phyloP scores from a whole-genome alignment of 2,888 invertebrate species.

The Mesochorus sp. region DNA sequence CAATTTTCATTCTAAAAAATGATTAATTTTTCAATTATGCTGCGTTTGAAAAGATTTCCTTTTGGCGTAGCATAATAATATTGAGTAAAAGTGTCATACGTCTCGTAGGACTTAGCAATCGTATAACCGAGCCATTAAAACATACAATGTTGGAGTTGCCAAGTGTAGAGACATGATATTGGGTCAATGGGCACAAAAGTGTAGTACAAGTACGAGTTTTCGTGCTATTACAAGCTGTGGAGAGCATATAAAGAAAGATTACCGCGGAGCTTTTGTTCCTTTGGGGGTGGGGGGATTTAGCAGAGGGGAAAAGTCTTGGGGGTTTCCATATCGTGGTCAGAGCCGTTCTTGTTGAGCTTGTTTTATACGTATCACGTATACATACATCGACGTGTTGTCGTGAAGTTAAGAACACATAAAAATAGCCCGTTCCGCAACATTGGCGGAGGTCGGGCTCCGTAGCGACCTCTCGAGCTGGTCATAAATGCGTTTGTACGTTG shows the following conservation, averaged over 20 bases:
- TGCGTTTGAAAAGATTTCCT: too few relatives aligned
- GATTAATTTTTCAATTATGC: too few relatives aligned
- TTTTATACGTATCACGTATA: neutral
- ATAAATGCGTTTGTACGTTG: constrained; percentile 46
- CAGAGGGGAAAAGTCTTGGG: neutral
- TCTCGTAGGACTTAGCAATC: too few relatives aligned
- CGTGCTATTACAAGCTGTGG: constrained; percentile 9
- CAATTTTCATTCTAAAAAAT: too few relatives aligned
- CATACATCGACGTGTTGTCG: constrained; percentile 15
- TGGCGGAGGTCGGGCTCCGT: constrained; percentile 31
- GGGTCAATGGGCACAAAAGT: neutral
- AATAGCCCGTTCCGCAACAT: constrained; percentile 41
- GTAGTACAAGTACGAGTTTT: neutral
- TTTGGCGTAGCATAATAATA: too few relatives aligned
- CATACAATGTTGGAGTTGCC: too few relatives aligned
- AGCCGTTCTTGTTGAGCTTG: neutral
- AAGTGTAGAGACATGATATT: neutral
- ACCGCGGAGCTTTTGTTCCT: constrained; percentile 35
- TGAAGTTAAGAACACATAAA: constrained; percentile 47
- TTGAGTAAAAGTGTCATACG: too few relatives aligned
- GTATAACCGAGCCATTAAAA: too few relatives aligned
- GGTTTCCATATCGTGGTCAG: neutral
- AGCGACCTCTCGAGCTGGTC: constrained; percentile 49
- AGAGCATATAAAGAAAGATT: constrained; percentile 32
- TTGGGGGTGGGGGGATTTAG: too few relatives aligned